Evolutionary conservation across 2,797 vertebrate species (phyloP).

Genomic region (Pseudocheirus occidentalis): DNA sequence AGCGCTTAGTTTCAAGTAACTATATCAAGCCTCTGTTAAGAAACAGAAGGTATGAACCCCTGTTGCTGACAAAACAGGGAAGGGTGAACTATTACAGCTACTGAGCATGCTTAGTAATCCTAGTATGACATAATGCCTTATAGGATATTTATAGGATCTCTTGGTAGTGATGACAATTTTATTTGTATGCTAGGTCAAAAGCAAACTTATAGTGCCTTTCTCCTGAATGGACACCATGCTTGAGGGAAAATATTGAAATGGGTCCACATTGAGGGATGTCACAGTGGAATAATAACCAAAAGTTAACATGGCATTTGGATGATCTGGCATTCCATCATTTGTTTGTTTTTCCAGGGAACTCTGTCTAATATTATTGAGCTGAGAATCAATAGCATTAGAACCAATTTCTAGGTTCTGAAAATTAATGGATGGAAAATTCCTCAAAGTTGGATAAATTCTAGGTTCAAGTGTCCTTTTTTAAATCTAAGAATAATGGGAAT

Average conservation of each 20-base stretch:
- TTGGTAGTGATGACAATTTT: neutral
- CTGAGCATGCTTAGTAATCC: neutral
- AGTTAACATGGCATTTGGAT: neutral
- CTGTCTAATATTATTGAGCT: neutral
- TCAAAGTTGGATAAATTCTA: conserved; percentile 30
- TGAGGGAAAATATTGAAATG: neutral
- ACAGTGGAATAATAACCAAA: neutral
- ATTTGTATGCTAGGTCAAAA: neutral
- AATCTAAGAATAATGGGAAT: neutral
- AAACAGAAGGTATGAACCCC: no score
- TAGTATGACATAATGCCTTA: neutral
- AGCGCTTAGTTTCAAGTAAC: no score
- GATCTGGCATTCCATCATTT: neutral
- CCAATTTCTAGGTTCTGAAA: neutral
- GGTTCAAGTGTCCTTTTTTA: neutral
- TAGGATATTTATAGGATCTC: neutral
- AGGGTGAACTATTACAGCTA: no score
- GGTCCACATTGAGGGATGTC: neutral
- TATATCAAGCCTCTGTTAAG: no score
- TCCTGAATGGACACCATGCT: neutral
- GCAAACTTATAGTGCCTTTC: neutral
- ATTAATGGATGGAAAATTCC: neutral
- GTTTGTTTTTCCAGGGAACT: neutral
- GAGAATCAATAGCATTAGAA: neutral
- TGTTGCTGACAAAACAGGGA: no score